These are phyloP conservation scores for Lipotes vexillifer DNA, from an alignment of 2,113 vertebrate species.

Conservation along the genomic window DNA sequence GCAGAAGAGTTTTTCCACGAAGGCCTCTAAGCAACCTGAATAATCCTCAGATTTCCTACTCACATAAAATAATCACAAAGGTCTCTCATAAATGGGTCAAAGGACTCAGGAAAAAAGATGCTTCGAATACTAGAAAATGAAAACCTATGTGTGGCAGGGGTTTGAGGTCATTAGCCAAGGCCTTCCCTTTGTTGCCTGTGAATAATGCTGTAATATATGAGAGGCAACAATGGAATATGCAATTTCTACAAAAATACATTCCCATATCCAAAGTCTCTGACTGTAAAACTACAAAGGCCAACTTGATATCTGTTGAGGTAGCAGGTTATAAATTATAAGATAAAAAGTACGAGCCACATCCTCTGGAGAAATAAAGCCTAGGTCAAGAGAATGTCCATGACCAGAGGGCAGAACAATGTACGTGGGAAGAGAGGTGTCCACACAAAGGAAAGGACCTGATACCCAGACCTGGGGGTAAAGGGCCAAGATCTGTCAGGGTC, in stretches of 20 bases:
- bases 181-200: neutral
- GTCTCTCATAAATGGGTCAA: neutral
- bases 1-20: neutral
- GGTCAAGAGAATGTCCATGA: neutral
- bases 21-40: neutral
- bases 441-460: neutral
- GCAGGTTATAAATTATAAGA: constrained; percentile 20
- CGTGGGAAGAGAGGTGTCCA: neutral
- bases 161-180: constrained; percentile 1
- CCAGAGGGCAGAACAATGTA: neutral
- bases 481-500: neutral
- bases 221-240: neutral
- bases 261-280: neutral
- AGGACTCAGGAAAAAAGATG: neutral
- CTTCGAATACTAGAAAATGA: neutral
- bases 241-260: constrained; percentile 23
- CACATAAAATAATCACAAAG: neutral
- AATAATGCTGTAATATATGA: constrained; percentile 13
- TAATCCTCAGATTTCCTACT: neutral
- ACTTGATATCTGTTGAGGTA: constrained; percentile 45
- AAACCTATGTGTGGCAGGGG: neutral
- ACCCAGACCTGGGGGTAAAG: neutral
- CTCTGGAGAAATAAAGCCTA: neutral
- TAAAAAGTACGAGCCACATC: neutral
- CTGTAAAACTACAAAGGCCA: constrained; percentile 30